Evolutionary conservation across 2,113 vertebrate species (phyloP).

Genomic region (Nipponia nippon): DNA sequence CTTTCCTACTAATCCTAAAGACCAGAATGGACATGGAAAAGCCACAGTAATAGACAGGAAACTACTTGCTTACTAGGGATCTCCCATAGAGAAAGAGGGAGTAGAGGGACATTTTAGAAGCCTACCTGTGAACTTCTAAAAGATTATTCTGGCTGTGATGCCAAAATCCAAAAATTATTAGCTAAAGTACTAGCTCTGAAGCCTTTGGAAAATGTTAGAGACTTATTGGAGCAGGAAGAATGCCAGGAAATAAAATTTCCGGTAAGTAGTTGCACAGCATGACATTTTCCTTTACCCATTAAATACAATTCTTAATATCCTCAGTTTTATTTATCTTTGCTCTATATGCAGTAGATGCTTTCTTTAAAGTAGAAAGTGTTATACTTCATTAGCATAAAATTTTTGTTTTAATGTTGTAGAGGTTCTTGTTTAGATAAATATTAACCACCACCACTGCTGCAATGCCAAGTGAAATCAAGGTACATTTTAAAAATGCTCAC

Average conservation of each 20-base stretch:
- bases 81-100: not conserved
- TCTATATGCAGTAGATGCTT: not conserved
- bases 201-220: not conserved
- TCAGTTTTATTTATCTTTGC: not conserved
- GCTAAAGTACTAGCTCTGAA: not conserved
- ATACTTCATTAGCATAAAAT: not conserved
- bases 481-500: not conserved
- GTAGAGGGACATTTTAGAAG: not conserved
- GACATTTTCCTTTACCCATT: not conserved
- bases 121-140: not conserved
- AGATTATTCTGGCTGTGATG: not conserved
- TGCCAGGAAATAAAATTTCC: not conserved
- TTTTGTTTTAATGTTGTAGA: not conserved
- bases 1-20: not conserved
- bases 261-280: not conserved
- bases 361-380: not conserved
- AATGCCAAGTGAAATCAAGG: not conserved
- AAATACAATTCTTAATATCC: not conserved
- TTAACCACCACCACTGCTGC: not conserved
- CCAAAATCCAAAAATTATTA: not conserved
- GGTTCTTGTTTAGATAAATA: not conserved
- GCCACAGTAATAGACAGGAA: not conserved
- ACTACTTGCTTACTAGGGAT: not conserved
- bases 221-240: not conserved
- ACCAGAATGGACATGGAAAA: not conserved